phyloP scores from a whole-genome alignment of 2,888 invertebrate genomes.

The Mechanitis mazaeus region DNA sequence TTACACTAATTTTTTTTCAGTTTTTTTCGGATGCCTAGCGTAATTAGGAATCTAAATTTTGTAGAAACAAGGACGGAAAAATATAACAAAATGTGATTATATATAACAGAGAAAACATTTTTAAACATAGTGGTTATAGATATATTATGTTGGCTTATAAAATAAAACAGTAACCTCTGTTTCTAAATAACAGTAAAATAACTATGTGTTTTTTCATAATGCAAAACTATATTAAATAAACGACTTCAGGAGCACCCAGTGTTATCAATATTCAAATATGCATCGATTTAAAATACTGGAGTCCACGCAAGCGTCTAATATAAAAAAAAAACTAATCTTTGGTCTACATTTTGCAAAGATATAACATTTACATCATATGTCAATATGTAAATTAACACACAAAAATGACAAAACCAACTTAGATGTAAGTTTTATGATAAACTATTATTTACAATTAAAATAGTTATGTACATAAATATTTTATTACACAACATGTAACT shows the following conservation, averaged over 20 bases:
- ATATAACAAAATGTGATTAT: no score
- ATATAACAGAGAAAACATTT: no score
- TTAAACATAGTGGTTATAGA: no score
- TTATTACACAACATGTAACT: slow-evolving; percentile 60
- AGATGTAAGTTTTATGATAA: slow-evolving; percentile 56
- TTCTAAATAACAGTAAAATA: no score
- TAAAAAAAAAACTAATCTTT: slow-evolving; percentile 59
- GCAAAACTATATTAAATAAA: background rate
- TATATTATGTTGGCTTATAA: no score
- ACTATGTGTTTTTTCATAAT: no score
- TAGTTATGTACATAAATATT: slow-evolving; percentile 62
- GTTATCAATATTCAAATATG: background rate
- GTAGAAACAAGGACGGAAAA: no score
- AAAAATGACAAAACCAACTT: slow-evolving; percentile 30
- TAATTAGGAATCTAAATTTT: no score
- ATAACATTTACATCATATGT: slow-evolving; percentile 26
- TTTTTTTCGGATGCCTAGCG: no score
- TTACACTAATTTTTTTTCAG: no score
- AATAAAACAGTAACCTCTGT: no score
- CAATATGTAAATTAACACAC: slow-evolving; percentile 11
- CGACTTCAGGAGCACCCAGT: background rate
- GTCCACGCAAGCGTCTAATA: slow-evolving; percentile 23
- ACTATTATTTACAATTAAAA: slow-evolving; percentile 71
- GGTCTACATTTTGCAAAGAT: slow-evolving; percentile 57
- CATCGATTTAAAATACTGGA: slow-evolving; percentile 8